Conservation (phyloP, 2,888 invertebrate species). For the Tetragonisca angustula region DNA sequence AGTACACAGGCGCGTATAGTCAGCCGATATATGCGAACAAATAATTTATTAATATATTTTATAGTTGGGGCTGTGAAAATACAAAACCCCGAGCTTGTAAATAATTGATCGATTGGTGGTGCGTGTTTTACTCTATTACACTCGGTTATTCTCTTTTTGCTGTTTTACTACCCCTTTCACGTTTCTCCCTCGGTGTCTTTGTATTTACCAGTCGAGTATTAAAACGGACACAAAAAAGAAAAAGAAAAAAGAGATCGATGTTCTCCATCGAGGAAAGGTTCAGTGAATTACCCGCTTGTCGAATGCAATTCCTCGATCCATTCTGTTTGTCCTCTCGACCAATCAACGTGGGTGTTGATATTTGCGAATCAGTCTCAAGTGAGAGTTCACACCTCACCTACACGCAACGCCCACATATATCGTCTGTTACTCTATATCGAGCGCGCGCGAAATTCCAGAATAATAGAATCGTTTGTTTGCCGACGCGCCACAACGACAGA, state of each 20-base stretch:
- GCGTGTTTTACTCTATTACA: conserved; percentile 36
- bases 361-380: conserved; percentile 21
- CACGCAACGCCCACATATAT: conserved; percentile 48
- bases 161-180: conserved; percentile 5
- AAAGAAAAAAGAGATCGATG: conserved; percentile 8
- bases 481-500: not conserved
- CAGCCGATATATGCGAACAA: conserved; percentile 24
- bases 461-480: not conserved
- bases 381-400: conserved; percentile 48
- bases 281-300: conserved; percentile 16
- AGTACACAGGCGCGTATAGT: conserved; percentile 18
- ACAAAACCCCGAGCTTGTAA: conserved; percentile 57
- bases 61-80: conserved; percentile 31
- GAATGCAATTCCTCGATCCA: conserved; percentile 3
- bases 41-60: conserved; percentile 65
- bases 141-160: conserved; percentile 28
- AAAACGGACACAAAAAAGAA: conserved; percentile 33
- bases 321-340: conserved; percentile 1
- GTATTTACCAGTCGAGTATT: conserved; percentile 53
- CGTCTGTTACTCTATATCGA: not conserved
- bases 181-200: conserved; percentile 16
- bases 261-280: not conserved
- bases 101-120: conserved; percentile 63
- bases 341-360: conserved; percentile 55
- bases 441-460: conserved; percentile 10